Evolutionary conservation across 2,797 vertebrate species (phyloP).

Genomic region (Limnodromus scolopaceus): DNA sequence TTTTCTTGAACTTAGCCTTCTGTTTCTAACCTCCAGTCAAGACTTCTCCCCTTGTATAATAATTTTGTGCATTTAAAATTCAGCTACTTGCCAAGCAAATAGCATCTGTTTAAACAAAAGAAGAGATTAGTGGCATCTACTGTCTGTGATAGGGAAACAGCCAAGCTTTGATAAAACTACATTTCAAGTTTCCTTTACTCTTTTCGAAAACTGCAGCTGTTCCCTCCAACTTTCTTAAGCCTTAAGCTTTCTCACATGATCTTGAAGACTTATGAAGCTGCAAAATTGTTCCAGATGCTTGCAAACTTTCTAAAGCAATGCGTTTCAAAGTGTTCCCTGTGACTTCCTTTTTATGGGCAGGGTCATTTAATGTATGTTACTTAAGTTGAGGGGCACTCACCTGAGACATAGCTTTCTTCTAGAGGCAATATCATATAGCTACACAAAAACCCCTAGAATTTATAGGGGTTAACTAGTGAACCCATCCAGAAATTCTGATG

Average conservation of each 20-base stretch:
- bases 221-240: constrained; percentile 5
- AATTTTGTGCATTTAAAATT: constrained; percentile 19
- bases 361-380: not conserved
- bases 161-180: constrained; percentile 18
- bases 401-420: not conserved
- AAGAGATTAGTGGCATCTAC: constrained; percentile 33
- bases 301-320: not conserved
- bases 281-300: not conserved
- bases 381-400: not conserved
- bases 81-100: constrained; percentile 1
- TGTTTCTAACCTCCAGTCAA: not conserved
- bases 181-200: constrained; percentile 20
- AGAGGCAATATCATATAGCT: not conserved
- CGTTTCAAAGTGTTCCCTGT: not conserved
- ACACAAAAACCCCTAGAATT: not conserved
- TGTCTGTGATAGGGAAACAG: not conserved
- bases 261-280: not conserved
- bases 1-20: constrained; percentile 1
- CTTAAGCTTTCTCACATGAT: constrained; percentile 12
- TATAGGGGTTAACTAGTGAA: not conserved
- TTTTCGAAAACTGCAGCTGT: constrained; percentile 48
- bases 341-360: not conserved
- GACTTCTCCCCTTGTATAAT: not conserved
- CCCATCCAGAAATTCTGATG: not conserved
- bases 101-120: constrained; percentile 53